A percentile compares a stretch with the other conserved stretches of the same genome.
Conservation (phyloP, 2,113 vertebrate genomes). For the Centropus unirufus region DNA sequence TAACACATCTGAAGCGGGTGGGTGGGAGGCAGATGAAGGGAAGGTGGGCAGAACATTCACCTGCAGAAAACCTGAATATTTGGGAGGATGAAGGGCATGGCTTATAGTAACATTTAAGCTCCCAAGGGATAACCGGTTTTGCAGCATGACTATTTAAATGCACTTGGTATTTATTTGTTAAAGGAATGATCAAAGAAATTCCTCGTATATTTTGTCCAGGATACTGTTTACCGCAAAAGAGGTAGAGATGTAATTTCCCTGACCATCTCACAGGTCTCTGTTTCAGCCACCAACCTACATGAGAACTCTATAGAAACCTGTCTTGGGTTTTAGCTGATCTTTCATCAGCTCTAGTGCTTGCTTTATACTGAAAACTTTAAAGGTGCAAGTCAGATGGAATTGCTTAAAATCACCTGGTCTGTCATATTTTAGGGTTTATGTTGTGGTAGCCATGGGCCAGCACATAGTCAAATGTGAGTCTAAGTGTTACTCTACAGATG, state of each 20-base stretch:
- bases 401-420: background rate
- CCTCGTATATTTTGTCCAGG: background rate
- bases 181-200: background rate
- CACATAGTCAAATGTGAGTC: background rate
- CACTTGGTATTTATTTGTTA: background rate
- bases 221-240: background rate
- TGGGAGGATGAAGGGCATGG: background rate
- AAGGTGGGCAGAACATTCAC: background rate
- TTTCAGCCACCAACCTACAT: background rate
- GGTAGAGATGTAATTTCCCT: background rate
- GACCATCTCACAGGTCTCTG: background rate
- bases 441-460: background rate
- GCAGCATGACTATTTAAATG: background rate
- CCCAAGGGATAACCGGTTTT: background rate
- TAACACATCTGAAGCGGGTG: background rate
- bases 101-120: background rate
- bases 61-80: background rate
- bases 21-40: background rate
- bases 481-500: background rate
- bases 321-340: background rate
- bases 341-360: background rate
- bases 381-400: background rate
- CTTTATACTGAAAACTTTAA: background rate
- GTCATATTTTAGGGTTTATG: background rate
- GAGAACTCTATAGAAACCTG: background rate